Evolutionary conservation across 2,113 vertebrate genomes (phyloP).

Genomic region (Lepus timidus): DNA sequence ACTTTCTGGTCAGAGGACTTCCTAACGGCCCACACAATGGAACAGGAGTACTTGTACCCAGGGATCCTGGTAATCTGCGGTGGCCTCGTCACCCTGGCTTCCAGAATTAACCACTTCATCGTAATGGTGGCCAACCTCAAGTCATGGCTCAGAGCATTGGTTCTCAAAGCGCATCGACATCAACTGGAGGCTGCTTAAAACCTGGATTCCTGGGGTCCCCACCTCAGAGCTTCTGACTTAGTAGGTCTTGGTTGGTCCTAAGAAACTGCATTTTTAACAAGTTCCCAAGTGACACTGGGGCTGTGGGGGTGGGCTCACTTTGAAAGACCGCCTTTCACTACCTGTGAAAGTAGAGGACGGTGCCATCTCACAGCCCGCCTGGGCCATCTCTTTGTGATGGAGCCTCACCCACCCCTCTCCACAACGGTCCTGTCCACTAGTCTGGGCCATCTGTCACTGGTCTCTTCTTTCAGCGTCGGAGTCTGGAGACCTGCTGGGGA

Average conservation of each 20-base stretch:
- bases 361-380: background rate
- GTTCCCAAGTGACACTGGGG: background rate
- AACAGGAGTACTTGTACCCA: background rate
- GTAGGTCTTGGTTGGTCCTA: background rate
- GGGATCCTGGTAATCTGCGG: fast-evolving
- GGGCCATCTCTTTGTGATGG: background rate
- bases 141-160: fast-evolving
- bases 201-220: background rate
- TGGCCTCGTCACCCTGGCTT: background rate
- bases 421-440: fast-evolving
- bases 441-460: background rate
- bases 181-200: background rate
- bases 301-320: background rate
- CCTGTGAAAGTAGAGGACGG: background rate
- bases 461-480: background rate
- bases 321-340: background rate
- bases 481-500: background rate
- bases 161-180: background rate
- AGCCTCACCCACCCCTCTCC: background rate
- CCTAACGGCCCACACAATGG: too few species aligned
- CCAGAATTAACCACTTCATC: background rate
- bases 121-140: background rate
- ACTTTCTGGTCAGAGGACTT: background rate
- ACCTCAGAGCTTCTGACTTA: background rate
- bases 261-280: background rate